Evolutionary conservation across 2,888 invertebrate genomes (phyloP).

Genomic region (Lochmaea capreae): DNA sequence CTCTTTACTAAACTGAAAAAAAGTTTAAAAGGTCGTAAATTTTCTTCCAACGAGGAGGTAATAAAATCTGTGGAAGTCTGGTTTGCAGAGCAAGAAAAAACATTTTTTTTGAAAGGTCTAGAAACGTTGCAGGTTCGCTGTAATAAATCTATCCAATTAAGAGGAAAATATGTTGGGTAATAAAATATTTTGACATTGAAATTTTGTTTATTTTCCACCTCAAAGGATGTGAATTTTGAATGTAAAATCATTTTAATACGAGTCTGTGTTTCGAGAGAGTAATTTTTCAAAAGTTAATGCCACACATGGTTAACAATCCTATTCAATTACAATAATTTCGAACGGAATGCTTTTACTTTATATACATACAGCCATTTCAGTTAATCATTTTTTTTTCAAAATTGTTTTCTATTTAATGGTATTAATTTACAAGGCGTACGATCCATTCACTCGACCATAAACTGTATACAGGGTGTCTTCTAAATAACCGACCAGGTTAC

Average conservation of each 20-base stretch:
- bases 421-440: constrained; percentile 24
- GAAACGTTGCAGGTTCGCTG: no score
- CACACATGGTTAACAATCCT: constrained; percentile 42
- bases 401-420: constrained; percentile 28
- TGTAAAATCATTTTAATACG: background rate
- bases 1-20: no score
- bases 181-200: no score
- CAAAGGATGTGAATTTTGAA: no score
- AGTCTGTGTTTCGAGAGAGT: constrained; percentile 3
- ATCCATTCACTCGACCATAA: constrained; percentile 41
- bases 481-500: constrained; percentile 21
- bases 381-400: constrained; percentile 32
- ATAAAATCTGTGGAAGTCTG: no score
- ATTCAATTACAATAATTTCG: constrained; percentile 31
- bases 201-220: no score
- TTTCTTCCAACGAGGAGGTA: no score
- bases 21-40: no score
- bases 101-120: no score
- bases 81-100: no score
- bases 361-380: constrained; percentile 32
- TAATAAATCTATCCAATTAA: no score
- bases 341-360: constrained; percentile 33
- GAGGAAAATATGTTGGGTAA: no score
- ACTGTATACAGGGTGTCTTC: constrained; percentile 34
- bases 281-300: constrained; percentile 32